Percentiles rank a stretch among this genome's conserved stretches.
phyloP scores from a whole-genome alignment of 2,888 invertebrate genomes.

The Cosmopolites sordidus region DNA sequence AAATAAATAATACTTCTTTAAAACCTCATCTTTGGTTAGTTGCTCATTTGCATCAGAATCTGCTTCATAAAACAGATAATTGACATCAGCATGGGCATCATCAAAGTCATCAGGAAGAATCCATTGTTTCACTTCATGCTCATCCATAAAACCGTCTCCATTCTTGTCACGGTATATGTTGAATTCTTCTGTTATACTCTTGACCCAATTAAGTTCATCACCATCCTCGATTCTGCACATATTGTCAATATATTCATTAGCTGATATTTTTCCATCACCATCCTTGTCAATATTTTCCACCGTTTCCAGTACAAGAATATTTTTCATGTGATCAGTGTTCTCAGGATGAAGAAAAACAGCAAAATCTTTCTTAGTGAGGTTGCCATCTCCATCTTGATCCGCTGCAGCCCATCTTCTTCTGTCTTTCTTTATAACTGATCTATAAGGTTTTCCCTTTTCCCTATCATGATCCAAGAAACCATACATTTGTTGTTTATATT shows the following conservation, averaged over 20 bases:
- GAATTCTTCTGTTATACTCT: constrained; percentile 90
- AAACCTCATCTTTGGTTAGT: constrained; percentile 82
- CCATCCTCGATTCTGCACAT: constrained; percentile 77
- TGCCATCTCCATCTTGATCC: constrained; percentile 76
- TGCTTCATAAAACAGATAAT: constrained; percentile 91
- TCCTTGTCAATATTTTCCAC: constrained; percentile 97
- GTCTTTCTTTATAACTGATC: constrained; percentile 79
- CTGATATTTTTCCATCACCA: constrained; percentile 84
- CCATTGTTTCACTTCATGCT: constrained; percentile 65
- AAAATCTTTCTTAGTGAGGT: constrained; percentile 82
- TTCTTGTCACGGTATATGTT: constrained; percentile 75
- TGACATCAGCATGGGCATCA: constrained; percentile 93
- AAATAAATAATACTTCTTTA: constrained; percentile 94
- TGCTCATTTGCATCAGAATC: constrained; percentile 88
- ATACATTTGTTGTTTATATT: constrained; percentile 77
- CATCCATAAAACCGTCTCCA: constrained; percentile 65
- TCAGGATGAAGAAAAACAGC: constrained; percentile 94
- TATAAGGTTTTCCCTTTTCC: constrained; percentile 60
- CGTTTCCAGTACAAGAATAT: constrained; percentile 89
- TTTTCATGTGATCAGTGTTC: constrained; percentile 84
- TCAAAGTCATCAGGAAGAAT: constrained; percentile 95
- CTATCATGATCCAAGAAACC: constrained; percentile 70
- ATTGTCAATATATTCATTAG: constrained; percentile 93
- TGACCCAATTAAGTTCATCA: constrained; percentile 92
- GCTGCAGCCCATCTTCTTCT: constrained; percentile 73